These are phyloP conservation scores for Helarctos malayanus DNA, from an alignment of 2,797 vertebrate species.

Conservation along the genomic window DNA sequence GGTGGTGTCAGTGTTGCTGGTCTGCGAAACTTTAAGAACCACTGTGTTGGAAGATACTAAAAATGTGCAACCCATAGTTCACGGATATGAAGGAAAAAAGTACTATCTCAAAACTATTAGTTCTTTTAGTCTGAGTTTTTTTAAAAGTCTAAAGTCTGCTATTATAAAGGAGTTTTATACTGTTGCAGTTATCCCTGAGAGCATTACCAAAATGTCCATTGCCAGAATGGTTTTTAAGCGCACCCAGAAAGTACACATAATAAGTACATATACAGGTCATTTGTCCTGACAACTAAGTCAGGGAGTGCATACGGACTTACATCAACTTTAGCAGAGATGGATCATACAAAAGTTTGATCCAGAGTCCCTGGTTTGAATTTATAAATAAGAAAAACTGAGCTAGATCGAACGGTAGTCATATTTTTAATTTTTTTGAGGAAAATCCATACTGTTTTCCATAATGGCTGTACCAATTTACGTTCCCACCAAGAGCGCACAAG, in stretches of 20 bases:
- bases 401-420: neutral
- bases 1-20: neutral
- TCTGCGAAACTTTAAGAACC: neutral
- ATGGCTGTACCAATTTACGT: neutral
- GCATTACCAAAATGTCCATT: neutral
- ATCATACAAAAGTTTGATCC: neutral
- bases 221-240: neutral
- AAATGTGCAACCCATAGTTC: neutral
- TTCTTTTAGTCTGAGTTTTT: neutral
- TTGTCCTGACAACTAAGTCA: neutral
- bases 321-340: neutral
- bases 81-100: neutral
- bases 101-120: neutral
- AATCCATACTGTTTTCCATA: neutral
- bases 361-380: neutral
- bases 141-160: neutral
- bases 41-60: neutral
- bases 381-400: neutral
- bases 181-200: neutral
- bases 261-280: neutral
- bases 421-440: neutral
- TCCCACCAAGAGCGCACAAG: neutral
- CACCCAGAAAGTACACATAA: neutral
- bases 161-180: neutral
- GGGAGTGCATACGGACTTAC: neutral